These are phyloP conservation scores for Blomia tropicalis DNA, from an alignment of 2,888 invertebrate species.

Conservation along the genomic window DNA sequence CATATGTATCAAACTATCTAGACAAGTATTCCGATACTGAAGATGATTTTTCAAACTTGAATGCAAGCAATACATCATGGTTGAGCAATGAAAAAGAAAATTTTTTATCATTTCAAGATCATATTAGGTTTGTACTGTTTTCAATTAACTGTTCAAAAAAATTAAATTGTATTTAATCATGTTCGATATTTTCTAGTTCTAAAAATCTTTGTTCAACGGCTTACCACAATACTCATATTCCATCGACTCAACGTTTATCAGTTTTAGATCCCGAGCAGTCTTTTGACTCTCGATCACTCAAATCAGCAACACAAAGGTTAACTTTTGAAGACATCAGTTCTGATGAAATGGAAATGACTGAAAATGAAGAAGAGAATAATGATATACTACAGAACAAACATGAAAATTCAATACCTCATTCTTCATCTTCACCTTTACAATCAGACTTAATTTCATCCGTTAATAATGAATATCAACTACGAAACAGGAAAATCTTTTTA, in stretches of 20 bases:
- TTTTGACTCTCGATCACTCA: not conserved
- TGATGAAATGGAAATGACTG: constrained; percentile 6
- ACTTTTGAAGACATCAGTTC: not conserved
- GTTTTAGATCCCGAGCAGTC: not conserved
- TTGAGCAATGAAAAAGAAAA: not conserved
- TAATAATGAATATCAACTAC: not conserved
- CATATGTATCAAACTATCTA: constrained; percentile 12
- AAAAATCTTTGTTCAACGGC: not conserved
- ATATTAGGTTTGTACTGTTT: not conserved
- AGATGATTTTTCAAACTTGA: no score
- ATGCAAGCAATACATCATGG: not conserved
- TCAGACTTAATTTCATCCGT: not conserved
- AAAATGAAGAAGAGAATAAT: not conserved
- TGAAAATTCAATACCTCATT: no score
- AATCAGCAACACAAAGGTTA: not conserved
- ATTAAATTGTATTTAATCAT: not conserved
- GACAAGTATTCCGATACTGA: constrained; percentile 9
- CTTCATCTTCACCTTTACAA: not conserved
- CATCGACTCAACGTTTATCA: no score
- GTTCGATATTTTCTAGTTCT: not conserved
- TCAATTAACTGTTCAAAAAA: not conserved
- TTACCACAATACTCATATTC: not conserved
- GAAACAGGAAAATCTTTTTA: not conserved
- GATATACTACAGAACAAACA: no score
- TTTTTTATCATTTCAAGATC: not conserved